phyloP scores from a whole-genome alignment of 2,888 invertebrate genomes.

The Seira musarum region DNA sequence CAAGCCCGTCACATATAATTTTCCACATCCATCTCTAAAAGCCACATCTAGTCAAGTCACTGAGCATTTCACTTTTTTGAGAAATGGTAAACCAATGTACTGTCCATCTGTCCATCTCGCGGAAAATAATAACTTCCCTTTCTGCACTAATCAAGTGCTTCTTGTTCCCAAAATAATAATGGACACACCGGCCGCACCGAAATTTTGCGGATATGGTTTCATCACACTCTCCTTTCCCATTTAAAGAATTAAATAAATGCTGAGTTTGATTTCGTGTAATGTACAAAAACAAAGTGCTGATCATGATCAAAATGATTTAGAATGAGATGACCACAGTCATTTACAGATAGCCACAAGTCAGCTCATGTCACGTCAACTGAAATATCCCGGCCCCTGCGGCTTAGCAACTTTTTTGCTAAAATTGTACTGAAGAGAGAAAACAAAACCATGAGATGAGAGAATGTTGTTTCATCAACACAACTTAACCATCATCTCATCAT shows the following conservation, averaged over 20 bases:
- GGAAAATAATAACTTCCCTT: conserved; percentile 53
- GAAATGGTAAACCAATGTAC: conserved; percentile 61
- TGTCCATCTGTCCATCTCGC: conserved; percentile 53
- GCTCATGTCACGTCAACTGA: conserved; percentile 57
- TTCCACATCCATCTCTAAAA: background rate
- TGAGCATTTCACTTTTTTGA: conserved; percentile 21
- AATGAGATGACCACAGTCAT: conserved; percentile 59
- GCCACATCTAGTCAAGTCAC: background rate
- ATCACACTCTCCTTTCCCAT: conserved; percentile 12
- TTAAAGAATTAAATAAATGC: background rate
- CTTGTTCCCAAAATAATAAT: background rate
- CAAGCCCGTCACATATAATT: too few relatives aligned
- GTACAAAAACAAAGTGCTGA: conserved; percentile 3
- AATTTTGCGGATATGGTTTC: conserved; percentile 28
- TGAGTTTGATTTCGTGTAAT: background rate
- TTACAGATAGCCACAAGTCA: conserved; percentile 60
- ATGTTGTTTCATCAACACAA: conserved; percentile 18
- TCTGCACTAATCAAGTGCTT: conserved; percentile 39
- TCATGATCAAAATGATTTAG: conserved; percentile 18
- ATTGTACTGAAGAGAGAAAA: conserved; percentile 8
- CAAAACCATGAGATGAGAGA: too few relatives aligned
- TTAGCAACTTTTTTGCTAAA: conserved; percentile 48
- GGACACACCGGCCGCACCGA: background rate
- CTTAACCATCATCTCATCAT: conserved; percentile 38
- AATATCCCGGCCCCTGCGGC: conserved; percentile 53